Percentiles rank a stretch among this genome's conserved stretches.
Conservation (phyloP, 2,888 invertebrate species). For the Nectonema munidae region DNA sequence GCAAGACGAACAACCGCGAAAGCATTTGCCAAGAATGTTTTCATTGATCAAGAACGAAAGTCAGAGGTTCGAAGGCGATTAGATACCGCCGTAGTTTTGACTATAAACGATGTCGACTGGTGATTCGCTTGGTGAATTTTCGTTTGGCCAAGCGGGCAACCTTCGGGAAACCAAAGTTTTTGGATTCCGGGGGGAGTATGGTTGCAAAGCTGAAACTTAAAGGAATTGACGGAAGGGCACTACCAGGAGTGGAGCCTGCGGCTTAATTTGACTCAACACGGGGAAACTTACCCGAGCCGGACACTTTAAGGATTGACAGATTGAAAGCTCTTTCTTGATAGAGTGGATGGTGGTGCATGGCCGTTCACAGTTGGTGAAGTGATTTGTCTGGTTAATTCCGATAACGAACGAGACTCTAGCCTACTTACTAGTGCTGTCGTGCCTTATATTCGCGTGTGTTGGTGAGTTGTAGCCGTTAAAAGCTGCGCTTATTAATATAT, state of each 20-base stretch:
- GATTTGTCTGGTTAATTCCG: slow-evolving; percentile 41
- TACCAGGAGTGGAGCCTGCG: slow-evolving; percentile 39
- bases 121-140: slow-evolving; percentile 32
- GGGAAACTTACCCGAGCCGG: slow-evolving; percentile 36
- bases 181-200: slow-evolving; percentile 21
- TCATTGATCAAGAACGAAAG: too few relatives aligned
- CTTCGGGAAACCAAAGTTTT: slow-evolving; percentile 22
- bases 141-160: slow-evolving; percentile 30
- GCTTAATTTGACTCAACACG: slow-evolving; percentile 40
- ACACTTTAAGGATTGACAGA: slow-evolving; percentile 38
- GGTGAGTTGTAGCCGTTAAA: too few relatives aligned
- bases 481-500: too few relatives aligned
- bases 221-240: slow-evolving; percentile 35
- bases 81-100: too few relatives aligned
- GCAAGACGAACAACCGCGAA: too few relatives aligned
- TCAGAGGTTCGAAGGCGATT: too few relatives aligned
- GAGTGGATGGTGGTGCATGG: slow-evolving; percentile 35
- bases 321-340: slow-evolving; percentile 37
- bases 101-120: slow-evolving; percentile 35
- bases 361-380: slow-evolving; percentile 38
- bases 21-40: too few relatives aligned
- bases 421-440: slow-evolving; percentile 28
- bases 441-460: slow-evolving; percentile 18
- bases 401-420: slow-evolving; percentile 37
- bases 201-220: slow-evolving; percentile 26